Evolutionary conservation across 92 coral and sea anemone species (phyloP).

Genomic region (Virgularia gustaviana): DNA sequence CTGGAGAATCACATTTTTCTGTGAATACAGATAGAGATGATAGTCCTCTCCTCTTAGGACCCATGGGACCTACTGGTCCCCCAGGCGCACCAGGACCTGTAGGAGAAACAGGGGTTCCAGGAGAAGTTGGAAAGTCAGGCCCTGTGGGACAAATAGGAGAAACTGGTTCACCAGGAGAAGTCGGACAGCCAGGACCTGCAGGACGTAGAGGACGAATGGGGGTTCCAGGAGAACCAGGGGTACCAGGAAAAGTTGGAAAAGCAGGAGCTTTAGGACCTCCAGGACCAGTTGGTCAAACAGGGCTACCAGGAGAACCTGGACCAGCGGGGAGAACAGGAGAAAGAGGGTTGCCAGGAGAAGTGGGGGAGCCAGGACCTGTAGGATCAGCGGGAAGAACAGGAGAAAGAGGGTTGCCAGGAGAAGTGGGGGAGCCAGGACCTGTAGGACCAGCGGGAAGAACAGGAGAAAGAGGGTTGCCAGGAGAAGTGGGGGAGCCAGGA

Average conservation of each 20-base stretch:
- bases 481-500: too few relatives aligned
- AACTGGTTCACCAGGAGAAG: neutral
- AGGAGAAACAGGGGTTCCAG: neutral
- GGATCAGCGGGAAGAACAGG: neutral
- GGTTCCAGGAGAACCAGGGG: neutral
- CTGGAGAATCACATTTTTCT: too few relatives aligned
- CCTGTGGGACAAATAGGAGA: neutral
- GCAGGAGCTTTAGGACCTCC: neutral
- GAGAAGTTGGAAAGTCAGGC: neutral
- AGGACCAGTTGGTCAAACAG: neutral
- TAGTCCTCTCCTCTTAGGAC: conserved; percentile 14
- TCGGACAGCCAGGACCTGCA: neutral
- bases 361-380: conserved; percentile 2
- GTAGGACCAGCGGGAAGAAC: too few relatives aligned
- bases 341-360: neutral
- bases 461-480: too few relatives aligned
- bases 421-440: too few relatives aligned
- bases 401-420: neutral
- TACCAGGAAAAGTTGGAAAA: neutral
- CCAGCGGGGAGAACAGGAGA: neutral
- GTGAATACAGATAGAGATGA: too few relatives aligned
- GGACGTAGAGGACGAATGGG: neutral
- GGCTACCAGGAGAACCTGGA: conserved; percentile 1
- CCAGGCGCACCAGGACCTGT: neutral
- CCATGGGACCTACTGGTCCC: neutral